Percentiles rank a stretch among this genome's conserved stretches.
Evolutionary conservation across 2,888 invertebrate genomes (phyloP).

Genomic region (Eupithecia dodoneata): DNA sequence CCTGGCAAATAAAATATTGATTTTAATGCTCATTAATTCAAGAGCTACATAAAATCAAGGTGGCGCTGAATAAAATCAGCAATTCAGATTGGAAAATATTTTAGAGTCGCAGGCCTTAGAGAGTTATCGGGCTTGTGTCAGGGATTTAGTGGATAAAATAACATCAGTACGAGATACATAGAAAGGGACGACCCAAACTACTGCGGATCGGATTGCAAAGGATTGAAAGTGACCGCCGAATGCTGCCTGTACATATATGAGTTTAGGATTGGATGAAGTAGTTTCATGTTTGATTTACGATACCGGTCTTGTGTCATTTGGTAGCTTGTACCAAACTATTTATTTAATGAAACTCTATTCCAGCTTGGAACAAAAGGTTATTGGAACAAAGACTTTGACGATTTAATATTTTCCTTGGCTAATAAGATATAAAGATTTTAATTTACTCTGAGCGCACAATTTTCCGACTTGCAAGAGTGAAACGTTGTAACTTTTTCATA

Average conservation of each 20-base stretch:
- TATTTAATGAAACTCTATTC: neutral
- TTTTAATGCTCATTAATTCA: slow-evolving; percentile 31
- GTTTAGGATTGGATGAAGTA: slow-evolving; percentile 20
- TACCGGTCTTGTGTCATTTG: slow-evolving; percentile 8
- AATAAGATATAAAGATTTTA: neutral
- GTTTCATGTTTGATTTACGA: slow-evolving; percentile 30
- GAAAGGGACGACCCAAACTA: slow-evolving; percentile 38
- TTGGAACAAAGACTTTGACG: neutral
- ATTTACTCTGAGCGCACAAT: neutral
- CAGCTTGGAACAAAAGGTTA: neutral
- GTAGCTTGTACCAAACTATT: neutral
- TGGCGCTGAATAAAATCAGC: slow-evolving; percentile 36
- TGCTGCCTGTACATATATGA: slow-evolving; percentile 24
- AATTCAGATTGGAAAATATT: slow-evolving; percentile 43
- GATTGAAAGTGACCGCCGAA: slow-evolving; percentile 30
- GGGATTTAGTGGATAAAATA: slow-evolving; percentile 38
- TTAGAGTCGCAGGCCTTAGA: slow-evolving; percentile 28
- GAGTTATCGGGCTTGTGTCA: slow-evolving; percentile 33
- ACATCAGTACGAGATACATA: slow-evolving; percentile 34
- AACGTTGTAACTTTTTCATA: neutral
- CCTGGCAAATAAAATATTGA: slow-evolving; percentile 27
- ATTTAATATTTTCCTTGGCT: neutral
- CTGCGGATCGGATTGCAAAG: slow-evolving; percentile 35
- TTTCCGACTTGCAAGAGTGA: neutral
- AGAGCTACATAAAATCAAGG: slow-evolving; percentile 30